Percentiles rank a stretch among this genome's conserved stretches.
Evolutionary conservation across 2,113 vertebrate species (phyloP).

Genomic region (Scytalopus superciliaris): DNA sequence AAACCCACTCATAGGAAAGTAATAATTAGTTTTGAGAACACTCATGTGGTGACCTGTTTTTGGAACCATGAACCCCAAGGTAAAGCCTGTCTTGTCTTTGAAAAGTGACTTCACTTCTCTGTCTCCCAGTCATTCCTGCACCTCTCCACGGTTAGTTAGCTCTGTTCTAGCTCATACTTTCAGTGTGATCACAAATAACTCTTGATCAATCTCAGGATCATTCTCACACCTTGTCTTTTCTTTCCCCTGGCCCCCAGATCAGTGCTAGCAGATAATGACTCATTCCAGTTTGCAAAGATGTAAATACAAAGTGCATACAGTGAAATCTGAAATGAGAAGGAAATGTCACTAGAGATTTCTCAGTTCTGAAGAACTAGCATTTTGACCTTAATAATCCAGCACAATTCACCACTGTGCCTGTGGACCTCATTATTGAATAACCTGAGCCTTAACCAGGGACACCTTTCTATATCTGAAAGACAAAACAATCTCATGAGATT

Average conservation of each 20-base stretch:
- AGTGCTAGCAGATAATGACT: background rate
- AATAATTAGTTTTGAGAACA: background rate
- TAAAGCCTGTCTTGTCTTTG: background rate
- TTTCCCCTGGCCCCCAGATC: background rate
- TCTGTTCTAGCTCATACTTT: background rate
- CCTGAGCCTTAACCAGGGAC: background rate
- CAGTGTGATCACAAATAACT: background rate
- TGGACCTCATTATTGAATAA: background rate
- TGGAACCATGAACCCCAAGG: background rate
- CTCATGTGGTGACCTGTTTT: background rate
- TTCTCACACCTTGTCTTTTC: background rate
- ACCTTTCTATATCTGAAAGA: background rate
- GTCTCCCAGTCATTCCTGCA: background rate
- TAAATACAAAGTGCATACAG: background rate
- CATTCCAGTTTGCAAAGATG: background rate
- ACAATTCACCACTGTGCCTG: background rate
- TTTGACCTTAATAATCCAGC: conserved; percentile 8
- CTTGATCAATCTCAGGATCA: background rate
- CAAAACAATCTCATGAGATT: background rate
- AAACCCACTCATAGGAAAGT: background rate
- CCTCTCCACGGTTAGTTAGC: background rate
- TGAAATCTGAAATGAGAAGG: background rate
- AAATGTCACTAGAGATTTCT: background rate
- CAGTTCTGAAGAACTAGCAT: background rate
- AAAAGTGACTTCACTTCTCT: background rate